Base-by-base conservation (phyloP, 2,888 invertebrate species). In the Rhagium mordax region DNA sequence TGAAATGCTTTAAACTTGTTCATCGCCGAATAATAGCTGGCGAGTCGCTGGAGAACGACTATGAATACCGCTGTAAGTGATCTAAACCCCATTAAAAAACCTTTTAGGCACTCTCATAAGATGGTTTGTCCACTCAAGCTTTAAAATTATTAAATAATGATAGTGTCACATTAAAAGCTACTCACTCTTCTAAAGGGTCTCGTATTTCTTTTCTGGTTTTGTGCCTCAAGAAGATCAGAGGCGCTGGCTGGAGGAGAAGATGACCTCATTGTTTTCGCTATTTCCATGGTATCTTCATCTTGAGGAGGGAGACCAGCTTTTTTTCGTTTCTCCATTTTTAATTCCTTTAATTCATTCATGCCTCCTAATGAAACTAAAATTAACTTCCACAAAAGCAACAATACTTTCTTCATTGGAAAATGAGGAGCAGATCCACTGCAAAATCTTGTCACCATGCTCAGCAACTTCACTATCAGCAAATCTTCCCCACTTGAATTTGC, bases 321-420 rank as follows among this genome's bases (percentile, higher is more conserved):
- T 69, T 90, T 89, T 15, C 95, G 89, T 81, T 94, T 92, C 72
- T 90, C 90, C 72, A 89, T 85, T 89, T 98, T 98, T 68, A 94
- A 88, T 79, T 93, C 92, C 83, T 94, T 94, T 27, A 98, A 89
- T 70, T 94, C 93, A 74, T 94, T 93, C 85, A 96, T 96, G 8
- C 98, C 99, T 21, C 99, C 99, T 62, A 99, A 89, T 16, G 96
- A 95, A 3, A 98, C 94, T 66, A 99, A 89, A 72, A 98, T 92
- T 10, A 97, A 92, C 89, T 99, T 99, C 99, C 99, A 99, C 20
- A 99, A 89, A 1, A 82, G 72, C 61, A 99, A 89, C n/a, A 99
- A 90, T 7, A 99, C 96, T 89, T 99, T 99, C 87, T 98, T 98
- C 93, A 99, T 98, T 2, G 99, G 99, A 89, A 98, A 99, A 89